Evolutionary conservation across 2,113 vertebrate genomes (phyloP), one percentile per base, ranked within the genome.

Genomic region (Centrocercus urophasianus): DNA sequence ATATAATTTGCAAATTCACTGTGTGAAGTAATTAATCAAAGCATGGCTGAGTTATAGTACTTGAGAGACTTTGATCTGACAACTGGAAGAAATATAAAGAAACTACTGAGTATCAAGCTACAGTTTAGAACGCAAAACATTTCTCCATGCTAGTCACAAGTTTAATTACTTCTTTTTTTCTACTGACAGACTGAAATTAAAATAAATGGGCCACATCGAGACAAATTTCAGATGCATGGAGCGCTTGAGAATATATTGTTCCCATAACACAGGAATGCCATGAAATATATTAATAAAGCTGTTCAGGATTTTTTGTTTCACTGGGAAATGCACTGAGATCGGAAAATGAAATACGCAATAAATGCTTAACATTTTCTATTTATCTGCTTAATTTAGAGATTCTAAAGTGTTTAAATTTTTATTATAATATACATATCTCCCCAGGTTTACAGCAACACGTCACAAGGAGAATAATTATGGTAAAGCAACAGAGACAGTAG

Each of bases 21-120:
- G 93, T 97, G 95, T 96, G 92, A 97, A 96, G 97, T 94, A 97
- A 97, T 98, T 97, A 98, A 98, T 97, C 96, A 98, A 96, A 98
- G 95, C 93, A 90, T 30, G 89, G 92, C 91, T 96, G 94, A 96
- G 79, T 92, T 96, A 96, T 84, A 89, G 77, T 81, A 95, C 94
- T 74, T 95, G 78, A 90, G 93, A 96, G 96, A 97, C 97, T 98
- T 97, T 97, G 97, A 98, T 98, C 96, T 97, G 97, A 98, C 98
- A 98, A 95, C 94, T 90, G 82, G 86, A 96, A 97, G 96, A 96
- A 96, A 96, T 61, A 89, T 38, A 90, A 92, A 89, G 83, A 97
- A 95, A 91, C 88, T 93, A 95, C 93, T 81, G 67, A 45, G 8
- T 94, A 96, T 96, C 89, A 69, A 79, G 47, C 91, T 70, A 56